Percentiles rank a stretch among this genome's conserved stretches.
Evolutionary conservation across 2,113 vertebrate species (phyloP).

Genomic region (Alligator sinensis): DNA sequence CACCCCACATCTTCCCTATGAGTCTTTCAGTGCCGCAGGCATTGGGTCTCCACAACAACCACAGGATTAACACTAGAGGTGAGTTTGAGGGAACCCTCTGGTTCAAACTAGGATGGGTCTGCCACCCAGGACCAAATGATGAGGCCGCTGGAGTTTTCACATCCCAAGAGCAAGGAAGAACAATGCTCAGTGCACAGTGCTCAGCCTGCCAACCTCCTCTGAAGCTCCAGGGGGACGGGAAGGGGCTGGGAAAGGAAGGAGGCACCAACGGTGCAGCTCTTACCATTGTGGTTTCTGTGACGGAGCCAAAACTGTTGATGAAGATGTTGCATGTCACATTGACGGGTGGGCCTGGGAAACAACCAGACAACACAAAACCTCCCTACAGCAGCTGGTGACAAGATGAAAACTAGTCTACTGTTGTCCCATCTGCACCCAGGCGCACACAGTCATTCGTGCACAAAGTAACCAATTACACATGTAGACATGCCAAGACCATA

Average conservation of each 20-base stretch:
- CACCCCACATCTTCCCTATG: neutral
- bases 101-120: rapidly evolving
- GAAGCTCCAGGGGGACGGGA: neutral
- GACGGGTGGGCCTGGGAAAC: constrained; percentile 88
- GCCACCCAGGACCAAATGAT: rapidly evolving
- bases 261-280: neutral
- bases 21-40: neutral
- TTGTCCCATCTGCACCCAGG: neutral
- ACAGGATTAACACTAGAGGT: neutral
- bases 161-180: neutral
- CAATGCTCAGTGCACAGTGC: too few relatives aligned
- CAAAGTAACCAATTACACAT: neutral
- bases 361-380: neutral
- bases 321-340: constrained; percentile 99
- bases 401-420: neutral
- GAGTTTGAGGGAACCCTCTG: neutral
- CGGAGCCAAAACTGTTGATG: constrained; percentile 95
- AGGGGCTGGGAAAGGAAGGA: neutral
- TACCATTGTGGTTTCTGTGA: constrained; percentile 97
- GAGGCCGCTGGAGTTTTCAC: rapidly evolving
- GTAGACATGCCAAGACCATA: too few relatives aligned
- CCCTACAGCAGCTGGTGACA: neutral
- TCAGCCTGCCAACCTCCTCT: too few relatives aligned
- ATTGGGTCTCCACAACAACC: rapidly evolving
- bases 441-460: neutral